phyloP scores from a whole-genome alignment of 2,888 invertebrate species.

The Cosmorhoe ocellata region DNA sequence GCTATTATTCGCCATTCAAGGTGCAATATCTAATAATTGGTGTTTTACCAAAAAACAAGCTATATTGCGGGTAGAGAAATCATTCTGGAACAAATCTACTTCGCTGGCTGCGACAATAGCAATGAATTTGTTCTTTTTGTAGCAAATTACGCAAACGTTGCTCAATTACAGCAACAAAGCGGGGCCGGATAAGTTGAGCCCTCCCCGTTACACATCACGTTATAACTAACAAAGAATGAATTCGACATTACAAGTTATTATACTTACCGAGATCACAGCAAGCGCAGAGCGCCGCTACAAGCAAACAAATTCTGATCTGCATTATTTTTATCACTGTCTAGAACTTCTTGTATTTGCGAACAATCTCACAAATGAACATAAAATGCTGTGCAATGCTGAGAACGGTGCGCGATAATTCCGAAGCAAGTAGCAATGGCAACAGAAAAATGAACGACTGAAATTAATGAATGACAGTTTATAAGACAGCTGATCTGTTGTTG shows the following conservation, averaged over 20 bases:
- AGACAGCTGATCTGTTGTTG: conserved; percentile 59
- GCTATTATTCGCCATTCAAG: too few species aligned
- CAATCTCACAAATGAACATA: conserved; percentile 52
- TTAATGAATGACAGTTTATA: conserved; percentile 44
- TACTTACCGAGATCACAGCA: conserved; percentile 62
- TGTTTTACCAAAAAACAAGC: too few species aligned
- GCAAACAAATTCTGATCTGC: conserved; percentile 56
- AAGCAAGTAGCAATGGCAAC: conserved; percentile 34
- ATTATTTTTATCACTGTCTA: conserved; percentile 53
- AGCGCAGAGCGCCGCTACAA: conserved; percentile 61
- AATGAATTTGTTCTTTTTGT: conserved; percentile 33
- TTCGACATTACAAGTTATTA: conserved; percentile 34
- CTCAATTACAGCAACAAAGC: conserved; percentile 44
- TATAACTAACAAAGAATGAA: conserved; percentile 56
- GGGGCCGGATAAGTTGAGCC: conserved; percentile 22
- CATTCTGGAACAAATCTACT: conserved; percentile 19
- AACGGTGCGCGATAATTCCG: conserved; percentile 41
- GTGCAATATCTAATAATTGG: too few species aligned
- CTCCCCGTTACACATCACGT: conserved; percentile 36
- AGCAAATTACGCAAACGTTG: conserved; percentile 46
- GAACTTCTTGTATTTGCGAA: conserved; percentile 35
- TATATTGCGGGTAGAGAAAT: conserved; percentile 25
- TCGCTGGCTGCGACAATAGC: too few species aligned
- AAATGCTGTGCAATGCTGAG: conserved; percentile 29
- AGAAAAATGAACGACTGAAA: conserved; percentile 16